Conservation (phyloP, 2,797 vertebrate species). For the Urosaurus nigricauda region DNA sequence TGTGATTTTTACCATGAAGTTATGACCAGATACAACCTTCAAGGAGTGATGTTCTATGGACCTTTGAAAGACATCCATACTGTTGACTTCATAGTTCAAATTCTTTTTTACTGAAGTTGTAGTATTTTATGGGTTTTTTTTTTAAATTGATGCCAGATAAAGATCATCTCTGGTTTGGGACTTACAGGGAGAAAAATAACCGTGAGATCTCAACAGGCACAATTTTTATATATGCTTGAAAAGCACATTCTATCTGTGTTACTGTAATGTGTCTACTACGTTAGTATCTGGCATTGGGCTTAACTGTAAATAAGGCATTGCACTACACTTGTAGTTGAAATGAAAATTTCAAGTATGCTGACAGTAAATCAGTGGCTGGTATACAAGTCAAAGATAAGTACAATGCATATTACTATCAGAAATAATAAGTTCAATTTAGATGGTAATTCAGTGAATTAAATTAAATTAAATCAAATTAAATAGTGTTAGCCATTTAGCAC, state of each 20-base stretch:
- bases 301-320: conserved; percentile 8
- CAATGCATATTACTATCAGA: not conserved
- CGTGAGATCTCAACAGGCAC: not conserved
- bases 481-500: not conserved
- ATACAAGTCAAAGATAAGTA: not conserved
- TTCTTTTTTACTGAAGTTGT: not conserved
- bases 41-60: not conserved
- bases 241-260: not conserved
- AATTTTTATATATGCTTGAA: not conserved
- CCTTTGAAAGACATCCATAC: not conserved
- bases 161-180: not conserved
- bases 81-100: not conserved
- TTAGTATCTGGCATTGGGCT: not conserved
- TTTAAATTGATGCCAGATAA: not conserved
- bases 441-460: not conserved
- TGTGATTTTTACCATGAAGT: conserved; percentile 33
- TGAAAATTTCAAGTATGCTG: conserved; percentile 6
- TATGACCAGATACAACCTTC: conserved; percentile 13
- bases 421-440: conserved; percentile 3
- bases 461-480: not conserved
- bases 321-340: not conserved
- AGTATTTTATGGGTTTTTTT: not conserved
- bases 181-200: not conserved
- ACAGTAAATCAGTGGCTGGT: not conserved
- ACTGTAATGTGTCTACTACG: not conserved